These are phyloP conservation scores for Helicolenus hilgendorfi DNA, from an alignment of 2,797 vertebrate species.

Conservation along the genomic window DNA sequence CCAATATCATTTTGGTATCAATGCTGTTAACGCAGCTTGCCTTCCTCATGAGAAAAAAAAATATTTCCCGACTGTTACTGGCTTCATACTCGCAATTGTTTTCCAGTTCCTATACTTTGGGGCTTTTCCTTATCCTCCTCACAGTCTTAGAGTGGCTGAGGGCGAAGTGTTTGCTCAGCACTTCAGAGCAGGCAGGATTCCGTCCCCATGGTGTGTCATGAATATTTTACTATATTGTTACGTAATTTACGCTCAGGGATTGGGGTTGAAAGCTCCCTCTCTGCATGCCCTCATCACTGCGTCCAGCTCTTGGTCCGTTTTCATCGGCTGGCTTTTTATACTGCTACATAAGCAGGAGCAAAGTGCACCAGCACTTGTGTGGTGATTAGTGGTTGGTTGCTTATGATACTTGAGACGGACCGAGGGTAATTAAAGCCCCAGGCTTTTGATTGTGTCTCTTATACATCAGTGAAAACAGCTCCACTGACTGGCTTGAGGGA, in stretches of 20 bases:
- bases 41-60: conserved; percentile 7
- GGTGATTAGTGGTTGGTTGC: conserved; percentile 78
- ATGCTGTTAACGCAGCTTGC: background rate
- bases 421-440: conserved; percentile 73
- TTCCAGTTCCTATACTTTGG: conserved; percentile 43
- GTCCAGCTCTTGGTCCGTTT: conserved; percentile 62
- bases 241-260: conserved; percentile 76
- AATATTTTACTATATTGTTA: conserved; percentile 87
- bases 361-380: conserved; percentile 62
- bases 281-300: conserved; percentile 57
- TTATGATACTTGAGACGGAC: conserved; percentile 74
- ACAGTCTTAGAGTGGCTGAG: conserved; percentile 60
- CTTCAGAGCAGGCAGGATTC: conserved; percentile 76
- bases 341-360: conserved; percentile 70
- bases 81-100: conserved; percentile 41
- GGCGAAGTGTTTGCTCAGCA: conserved; percentile 86
- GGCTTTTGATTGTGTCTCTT: conserved; percentile 69
- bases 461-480: conserved; percentile 45
- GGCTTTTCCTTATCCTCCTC: conserved; percentile 60
- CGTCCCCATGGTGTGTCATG: conserved; percentile 78
- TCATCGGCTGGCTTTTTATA: conserved; percentile 60
- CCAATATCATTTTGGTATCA: background rate
- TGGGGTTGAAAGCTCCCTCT: conserved; percentile 77
- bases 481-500: conserved; percentile 24
- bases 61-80: conserved; percentile 21